phyloP scores from a whole-genome alignment of 2,113 vertebrate genomes.

The Marmota flaviventris region DNA sequence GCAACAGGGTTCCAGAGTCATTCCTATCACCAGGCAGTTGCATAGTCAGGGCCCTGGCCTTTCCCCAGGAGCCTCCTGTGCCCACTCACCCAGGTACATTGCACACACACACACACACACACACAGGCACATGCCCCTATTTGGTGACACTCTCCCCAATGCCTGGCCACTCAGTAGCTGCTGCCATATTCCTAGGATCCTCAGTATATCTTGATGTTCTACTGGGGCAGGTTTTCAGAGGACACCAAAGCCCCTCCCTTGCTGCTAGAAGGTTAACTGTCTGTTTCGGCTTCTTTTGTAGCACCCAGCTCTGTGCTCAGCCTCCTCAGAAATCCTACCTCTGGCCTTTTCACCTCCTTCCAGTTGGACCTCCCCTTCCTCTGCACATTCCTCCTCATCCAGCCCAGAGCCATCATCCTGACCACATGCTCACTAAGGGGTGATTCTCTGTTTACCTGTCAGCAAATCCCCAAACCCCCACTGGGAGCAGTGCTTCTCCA shows the following conservation, averaged over 20 bases:
- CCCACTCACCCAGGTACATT: not conserved
- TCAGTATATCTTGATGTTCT: not conserved
- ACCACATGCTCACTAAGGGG: not conserved
- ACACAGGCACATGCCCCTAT: too few relatives aligned
- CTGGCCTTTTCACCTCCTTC: not conserved
- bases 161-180: not conserved
- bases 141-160: fast-evolving
- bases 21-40: not conserved
- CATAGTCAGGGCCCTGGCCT: not conserved
- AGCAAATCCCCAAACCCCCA: not conserved
- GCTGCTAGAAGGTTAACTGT: not conserved
- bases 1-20: not conserved
- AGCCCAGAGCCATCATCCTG: not conserved
- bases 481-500: not conserved
- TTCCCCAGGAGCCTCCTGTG: not conserved
- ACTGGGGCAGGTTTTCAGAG: not conserved
- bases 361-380: not conserved
- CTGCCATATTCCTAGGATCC: not conserved
- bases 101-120: too few relatives aligned
- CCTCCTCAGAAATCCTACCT: not conserved
- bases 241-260: not conserved
- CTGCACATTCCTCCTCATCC: not conserved
- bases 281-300: not conserved
- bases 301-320: not conserved
- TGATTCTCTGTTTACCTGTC: not conserved